Evolutionary conservation across 2,888 invertebrate genomes (phyloP), one percentile per base, ranked within the genome.

Genomic region (Nysson spinosus): DNA sequence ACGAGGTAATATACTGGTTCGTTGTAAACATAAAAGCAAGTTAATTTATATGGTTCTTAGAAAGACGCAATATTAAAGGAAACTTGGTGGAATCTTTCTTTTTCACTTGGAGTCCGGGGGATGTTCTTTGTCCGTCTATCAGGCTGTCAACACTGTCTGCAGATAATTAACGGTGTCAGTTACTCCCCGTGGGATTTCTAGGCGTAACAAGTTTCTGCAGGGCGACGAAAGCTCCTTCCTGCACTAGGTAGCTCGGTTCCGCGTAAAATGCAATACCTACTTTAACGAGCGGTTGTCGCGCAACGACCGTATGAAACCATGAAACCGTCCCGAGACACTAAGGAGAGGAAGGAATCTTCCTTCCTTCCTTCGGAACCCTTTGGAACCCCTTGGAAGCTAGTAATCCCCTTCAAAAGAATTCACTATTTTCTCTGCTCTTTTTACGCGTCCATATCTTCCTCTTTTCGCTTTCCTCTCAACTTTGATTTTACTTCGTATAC

Each of bases 91-190:
- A n/a, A n/a, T n/a, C n/a, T n/a, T n/a, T n/a, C n/a, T n/a, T n/a
- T n/a, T n/a, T n/a, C n/a, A n/a, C 14, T 19, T 9, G 3, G 19
- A 20, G 20, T 24, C 17, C 30, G 19, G n/a, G 14, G 3, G 17
- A 14, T 26, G 4, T 14, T 12, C 17, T 54, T 28, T 54, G 39
- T 43, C 20, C 16, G 35, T 14, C 30, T 46, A 28, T 52, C 51
- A 39, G 14, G 11, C 54, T 50, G 60, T 49, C 68, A 46, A 11
- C 20, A 32, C 32, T 52, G 56, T 49, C 54, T 39, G 46, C 46
- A 50, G 63, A 43, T 68, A 69, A 69, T 68, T 69, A 69, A 69
- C 69, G 55, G 28, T 30, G 28, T 35, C 54, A 69, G 57, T 63
- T 58, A 63, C 63, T 69, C 54, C 24, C 43, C 37, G 24, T 34